Evolutionary conservation across 2,797 vertebrate species (phyloP), one percentile per base, ranked within the genome.

Genomic region (Esox lucius): DNA sequence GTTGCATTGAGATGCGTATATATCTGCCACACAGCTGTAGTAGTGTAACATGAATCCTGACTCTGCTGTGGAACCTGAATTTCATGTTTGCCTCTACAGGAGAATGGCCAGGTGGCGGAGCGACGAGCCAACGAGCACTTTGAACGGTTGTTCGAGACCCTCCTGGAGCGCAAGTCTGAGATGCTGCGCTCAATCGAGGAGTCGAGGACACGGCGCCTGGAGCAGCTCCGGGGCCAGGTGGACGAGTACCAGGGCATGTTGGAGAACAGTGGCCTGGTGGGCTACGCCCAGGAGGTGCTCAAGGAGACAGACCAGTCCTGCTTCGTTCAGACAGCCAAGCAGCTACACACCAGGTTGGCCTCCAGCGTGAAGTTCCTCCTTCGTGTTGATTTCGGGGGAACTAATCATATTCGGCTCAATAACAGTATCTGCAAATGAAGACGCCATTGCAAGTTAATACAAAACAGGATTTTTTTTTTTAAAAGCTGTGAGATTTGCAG

Each of bases 281-380:
- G 98, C 72, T 99, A 98, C 1, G 98, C 98, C 19, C 98, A 99
- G 85, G 98, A 99, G 88, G 98, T 99, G 28, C 95, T 99, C 73
- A 99, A 99, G 76, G 98, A 99, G 92, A 98, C 96, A 0, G 98
- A 99, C 75, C 97, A 97, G 48, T 98, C 97, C 65, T 99, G 97
- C 88, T 99, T 99, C 42, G 98, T 99, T 35, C 98, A 99, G 93
- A 98, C 96, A 0, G 98, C 98, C 22, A 99, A 98, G 82, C 98
- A 98, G 68, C 96, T 99, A 28, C 96, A 98, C 71, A 78, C 90
- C 86, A 97, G 98, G 98, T 99, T 91, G 13, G 79, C n/a, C 13
- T 46, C 22, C 61, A 12, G 19, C 17, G n/a, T 8, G 19, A 11
- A 11, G n/a, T 56, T 56, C 16, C 53, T n/a, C n/a, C 53, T 22